Conservation (phyloP, 2,888 invertebrate genomes). For the Serripes groenlandicus region DNA sequence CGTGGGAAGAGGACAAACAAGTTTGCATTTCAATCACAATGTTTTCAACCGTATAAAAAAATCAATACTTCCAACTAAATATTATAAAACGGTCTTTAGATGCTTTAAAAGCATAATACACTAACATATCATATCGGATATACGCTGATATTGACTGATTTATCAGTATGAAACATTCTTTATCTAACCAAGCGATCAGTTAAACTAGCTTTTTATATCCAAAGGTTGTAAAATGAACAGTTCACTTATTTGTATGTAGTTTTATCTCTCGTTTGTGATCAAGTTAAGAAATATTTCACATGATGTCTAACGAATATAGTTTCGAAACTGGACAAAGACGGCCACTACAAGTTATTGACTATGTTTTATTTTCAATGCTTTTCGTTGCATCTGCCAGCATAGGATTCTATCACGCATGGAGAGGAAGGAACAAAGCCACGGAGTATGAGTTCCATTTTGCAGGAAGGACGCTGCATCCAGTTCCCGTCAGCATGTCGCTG, state of each 20-base stretch:
- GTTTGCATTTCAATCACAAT: too few relatives aligned
- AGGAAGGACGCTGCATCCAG: slow-evolving; percentile 79
- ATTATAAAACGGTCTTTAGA: too few relatives aligned
- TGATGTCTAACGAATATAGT: not conserved
- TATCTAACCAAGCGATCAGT: too few relatives aligned
- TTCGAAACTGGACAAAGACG: slow-evolving; percentile 7
- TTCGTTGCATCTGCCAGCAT: slow-evolving; percentile 39
- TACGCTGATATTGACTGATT: too few relatives aligned
- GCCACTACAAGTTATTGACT: slow-evolving; percentile 33
- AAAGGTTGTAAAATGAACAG: too few relatives aligned
- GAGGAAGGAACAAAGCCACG: slow-evolving; percentile 88
- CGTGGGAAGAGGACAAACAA: too few relatives aligned
- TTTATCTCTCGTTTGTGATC: not conserved
- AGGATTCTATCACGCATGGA: slow-evolving; percentile 87
- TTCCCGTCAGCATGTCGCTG: slow-evolving; percentile 83
- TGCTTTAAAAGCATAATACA: too few relatives aligned
- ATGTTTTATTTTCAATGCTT: slow-evolving; percentile 43
- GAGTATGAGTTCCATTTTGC: slow-evolving; percentile 83
- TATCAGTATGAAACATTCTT: too few relatives aligned
- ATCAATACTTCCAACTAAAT: too few relatives aligned
- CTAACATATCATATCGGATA: too few relatives aligned
- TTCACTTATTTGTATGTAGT: not conserved
- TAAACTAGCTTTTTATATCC: too few relatives aligned
- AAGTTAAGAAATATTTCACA: not conserved
- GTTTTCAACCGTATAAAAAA: too few relatives aligned